Evolutionary conservation across 2,888 invertebrate species (phyloP).

Genomic region (Andrena marginata): DNA sequence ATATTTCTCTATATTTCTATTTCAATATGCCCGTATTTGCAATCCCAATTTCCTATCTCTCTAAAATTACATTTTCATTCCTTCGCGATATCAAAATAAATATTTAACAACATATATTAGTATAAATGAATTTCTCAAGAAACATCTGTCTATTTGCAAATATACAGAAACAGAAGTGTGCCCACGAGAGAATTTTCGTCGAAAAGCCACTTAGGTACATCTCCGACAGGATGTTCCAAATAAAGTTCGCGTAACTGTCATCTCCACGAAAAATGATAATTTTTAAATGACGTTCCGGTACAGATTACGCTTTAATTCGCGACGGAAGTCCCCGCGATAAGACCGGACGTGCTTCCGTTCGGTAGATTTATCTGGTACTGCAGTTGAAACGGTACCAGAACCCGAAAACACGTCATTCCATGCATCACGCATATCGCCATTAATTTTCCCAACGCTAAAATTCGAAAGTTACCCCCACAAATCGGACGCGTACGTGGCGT

Average conservation of each 20-base stretch:
- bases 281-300: constrained; percentile 50
- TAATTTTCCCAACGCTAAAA: too few species aligned
- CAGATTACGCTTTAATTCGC: constrained; percentile 53
- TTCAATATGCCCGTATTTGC: too few species aligned
- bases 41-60: too few species aligned
- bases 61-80: too few species aligned
- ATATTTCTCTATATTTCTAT: too few species aligned
- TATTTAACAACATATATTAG: too few species aligned
- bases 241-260: constrained; percentile 10
- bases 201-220: neutral
- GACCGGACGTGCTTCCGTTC: constrained; percentile 68
- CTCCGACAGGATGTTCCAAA: constrained; percentile 30
- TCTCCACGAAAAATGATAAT: constrained; percentile 12
- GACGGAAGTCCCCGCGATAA: constrained; percentile 69
- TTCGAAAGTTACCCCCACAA: too few species aligned
- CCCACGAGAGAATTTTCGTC: neutral
- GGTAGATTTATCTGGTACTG: constrained; percentile 45
- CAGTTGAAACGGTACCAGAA: constrained; percentile 14
- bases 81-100: too few species aligned
- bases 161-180: too few species aligned
- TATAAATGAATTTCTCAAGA: too few species aligned
- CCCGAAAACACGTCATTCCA: constrained; percentile 5
- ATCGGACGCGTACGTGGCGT: too few species aligned
- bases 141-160: too few species aligned
- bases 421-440: neutral